Percentiles rank a stretch among this genome's conserved stretches.
Evolutionary conservation across 2,113 vertebrate species (phyloP).

Genomic region (Mixornis gularis): DNA sequence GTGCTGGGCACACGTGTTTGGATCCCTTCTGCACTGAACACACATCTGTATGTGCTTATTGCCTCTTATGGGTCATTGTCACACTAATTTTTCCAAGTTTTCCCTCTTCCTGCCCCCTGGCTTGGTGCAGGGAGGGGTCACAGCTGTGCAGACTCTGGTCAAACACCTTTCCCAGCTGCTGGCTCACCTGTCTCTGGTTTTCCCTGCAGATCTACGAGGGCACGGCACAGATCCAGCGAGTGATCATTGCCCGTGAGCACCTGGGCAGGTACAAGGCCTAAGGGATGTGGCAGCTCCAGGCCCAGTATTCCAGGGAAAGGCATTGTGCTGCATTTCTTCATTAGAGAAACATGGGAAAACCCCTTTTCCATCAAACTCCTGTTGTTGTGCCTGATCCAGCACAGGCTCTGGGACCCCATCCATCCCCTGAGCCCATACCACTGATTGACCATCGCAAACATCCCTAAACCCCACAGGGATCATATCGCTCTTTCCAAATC

Average conservation of each 20-base stretch:
- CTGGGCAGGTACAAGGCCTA: not conserved
- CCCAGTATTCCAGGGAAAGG: not conserved
- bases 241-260: not conserved
- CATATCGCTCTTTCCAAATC: not conserved
- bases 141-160: not conserved
- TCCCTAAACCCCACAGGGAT: not conserved
- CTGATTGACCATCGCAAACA: not conserved
- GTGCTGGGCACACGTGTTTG: not conserved
- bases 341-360: not conserved
- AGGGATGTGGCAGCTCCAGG: fast-evolving
- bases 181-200: not conserved
- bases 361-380: not conserved
- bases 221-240: not conserved
- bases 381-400: not conserved
- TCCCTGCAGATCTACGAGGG: not conserved
- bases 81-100: not conserved
- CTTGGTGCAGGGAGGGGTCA: not conserved
- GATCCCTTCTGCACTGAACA: not conserved
- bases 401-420: not conserved
- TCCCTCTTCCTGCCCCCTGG: not conserved
- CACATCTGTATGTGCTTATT: not conserved
- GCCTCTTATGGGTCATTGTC: not conserved
- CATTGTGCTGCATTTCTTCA: not conserved
- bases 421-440: not conserved
- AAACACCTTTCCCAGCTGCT: not conserved